Base-by-base conservation (phyloP, 2,888 invertebrate genomes). In the Acleris holmiana region DNA sequence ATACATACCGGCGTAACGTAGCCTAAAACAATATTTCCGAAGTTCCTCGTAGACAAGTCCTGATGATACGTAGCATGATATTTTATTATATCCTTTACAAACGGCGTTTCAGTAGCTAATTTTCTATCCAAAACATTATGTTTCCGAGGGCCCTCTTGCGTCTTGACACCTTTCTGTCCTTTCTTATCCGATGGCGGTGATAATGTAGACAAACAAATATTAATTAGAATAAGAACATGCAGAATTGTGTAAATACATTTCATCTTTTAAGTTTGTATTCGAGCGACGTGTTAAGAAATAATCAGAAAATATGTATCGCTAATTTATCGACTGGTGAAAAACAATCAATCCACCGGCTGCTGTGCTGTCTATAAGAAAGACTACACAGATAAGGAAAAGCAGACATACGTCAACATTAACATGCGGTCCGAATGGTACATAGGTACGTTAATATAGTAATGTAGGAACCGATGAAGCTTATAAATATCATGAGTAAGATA, bases 1-100 rank as follows among this genome's bases (percentile, higher is more conserved):
- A 10, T 57, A 80, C 87, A 82, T 78, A 89, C 98, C 66, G 98
- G 98, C 51, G 99, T 99, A 50, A 98, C 97, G 86, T 97, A 99
- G 64, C 97, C 99, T 68, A 99, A 89, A 17, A 96, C 95, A n/a
- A 95, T 93, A 53, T 96, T 96, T 68, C 94, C 92, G 76, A 97
- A 96, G 73, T 94, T 94, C 64, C 94, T 94, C 1, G 90, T 78
- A 15, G 93, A 87, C 4, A 96, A 95, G 59, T 96, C 94, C 75
- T 95, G 94, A 78, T 94, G 95, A 84, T 96, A 98, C 0, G 95
- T 94, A 56, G 95, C 94, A 79, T 96, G 94, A 79, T 98, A 96
- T 67, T 94, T 93, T 53, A 97, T 79, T 62, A 98, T 96, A 76
- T 97, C 97, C 76, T 94, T 95, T 5, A 94, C 93, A 67, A 94